Percentiles rank a stretch among this genome's conserved stretches.
These are phyloP conservation scores for Drosophila lutescens DNA, from an alignment of 2,888 invertebrate genomes.

Conservation along the genomic window DNA sequence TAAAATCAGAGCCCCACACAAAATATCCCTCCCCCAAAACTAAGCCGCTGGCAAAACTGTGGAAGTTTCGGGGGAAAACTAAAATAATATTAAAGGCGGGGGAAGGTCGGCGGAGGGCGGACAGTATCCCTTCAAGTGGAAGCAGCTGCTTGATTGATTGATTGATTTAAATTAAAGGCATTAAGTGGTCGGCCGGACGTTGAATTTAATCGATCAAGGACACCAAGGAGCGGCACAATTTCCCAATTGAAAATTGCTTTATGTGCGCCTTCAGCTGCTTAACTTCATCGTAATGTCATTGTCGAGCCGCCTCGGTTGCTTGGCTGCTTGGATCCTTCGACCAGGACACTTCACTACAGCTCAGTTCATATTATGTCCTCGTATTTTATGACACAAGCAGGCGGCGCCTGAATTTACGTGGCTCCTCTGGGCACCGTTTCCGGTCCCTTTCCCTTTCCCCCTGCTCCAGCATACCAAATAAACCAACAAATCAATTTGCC, in stretches of 20 bases:
- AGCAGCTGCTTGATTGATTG: slow-evolving; percentile 69
- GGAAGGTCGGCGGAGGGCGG: slow-evolving; percentile 1
- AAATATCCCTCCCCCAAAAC: slow-evolving; percentile 32
- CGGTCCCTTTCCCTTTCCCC: slow-evolving; percentile 3
- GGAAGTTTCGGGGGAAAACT: slow-evolving; percentile 39
- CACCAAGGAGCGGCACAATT: slow-evolving; percentile 32
- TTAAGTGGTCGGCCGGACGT: slow-evolving; percentile 65
- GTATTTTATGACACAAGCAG: slow-evolving; percentile 79
- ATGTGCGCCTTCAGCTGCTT: slow-evolving; percentile 58
- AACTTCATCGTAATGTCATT: slow-evolving; percentile 80
- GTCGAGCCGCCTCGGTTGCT: slow-evolving; percentile 24
- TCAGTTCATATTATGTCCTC: slow-evolving; percentile 54
- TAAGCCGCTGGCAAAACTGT: slow-evolving; percentile 26
- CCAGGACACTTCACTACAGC: slow-evolving; percentile 65
- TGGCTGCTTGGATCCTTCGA: not conserved
- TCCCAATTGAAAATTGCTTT: slow-evolving; percentile 76
- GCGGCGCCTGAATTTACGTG: slow-evolving; percentile 60
- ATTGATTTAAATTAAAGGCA: slow-evolving; percentile 79
- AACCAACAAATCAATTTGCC: slow-evolving; percentile 79
- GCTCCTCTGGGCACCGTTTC: slow-evolving; percentile 31
- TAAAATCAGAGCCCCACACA: slow-evolving; percentile 49
- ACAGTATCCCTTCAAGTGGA: slow-evolving; percentile 39
- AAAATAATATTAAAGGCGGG: slow-evolving; percentile 49
- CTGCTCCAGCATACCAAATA: slow-evolving; percentile 57
- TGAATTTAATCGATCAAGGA: slow-evolving; percentile 71